These are phyloP conservation scores for Eupithecia centaureata DNA, from an alignment of 2,888 invertebrate species.

Conservation along the genomic window DNA sequence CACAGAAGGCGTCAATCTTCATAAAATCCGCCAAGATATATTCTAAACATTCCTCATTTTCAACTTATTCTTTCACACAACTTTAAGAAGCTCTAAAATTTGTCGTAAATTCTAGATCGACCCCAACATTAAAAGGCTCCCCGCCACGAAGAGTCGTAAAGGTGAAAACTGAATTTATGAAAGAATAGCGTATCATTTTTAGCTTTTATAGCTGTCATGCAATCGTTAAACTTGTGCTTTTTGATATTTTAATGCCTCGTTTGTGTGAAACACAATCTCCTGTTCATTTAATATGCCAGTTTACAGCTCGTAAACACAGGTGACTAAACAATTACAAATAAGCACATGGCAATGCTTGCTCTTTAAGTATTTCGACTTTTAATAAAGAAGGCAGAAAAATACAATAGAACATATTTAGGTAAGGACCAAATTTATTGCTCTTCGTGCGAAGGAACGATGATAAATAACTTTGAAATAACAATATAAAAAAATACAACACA, in stretches of 20 bases:
- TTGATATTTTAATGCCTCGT: conserved; percentile 37
- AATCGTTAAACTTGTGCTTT: conserved; percentile 41
- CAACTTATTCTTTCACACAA: conserved; percentile 1
- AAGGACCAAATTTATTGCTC: too few species aligned
- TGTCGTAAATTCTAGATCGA: conserved; percentile 40
- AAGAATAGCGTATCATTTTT: conserved; percentile 37
- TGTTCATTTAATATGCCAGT: conserved; percentile 29
- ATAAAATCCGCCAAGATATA: not conserved
- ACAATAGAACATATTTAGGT: too few species aligned
- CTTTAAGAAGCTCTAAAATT: conserved; percentile 37
- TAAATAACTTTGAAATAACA: too few species aligned
- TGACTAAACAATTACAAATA: conserved; percentile 14
- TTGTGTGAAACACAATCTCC: conserved; percentile 35
- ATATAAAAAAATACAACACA: too few species aligned
- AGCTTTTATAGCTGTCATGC: conserved; percentile 40
- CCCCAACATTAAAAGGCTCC: conserved; percentile 25
- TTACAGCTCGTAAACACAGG: conserved; percentile 35
- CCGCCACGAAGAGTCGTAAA: conserved; percentile 53
- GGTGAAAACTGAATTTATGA: conserved; percentile 55
- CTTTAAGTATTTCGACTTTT: not conserved
- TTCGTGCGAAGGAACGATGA: too few species aligned
- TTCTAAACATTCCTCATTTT: conserved; percentile 8
- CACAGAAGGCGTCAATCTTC: not conserved
- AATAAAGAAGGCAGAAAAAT: not conserved
- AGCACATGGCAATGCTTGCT: not conserved